Evolutionary conservation across 2,797 vertebrate species (phyloP), one percentile per base, ranked within the genome.

Genomic region (Neoniphon sammara): DNA sequence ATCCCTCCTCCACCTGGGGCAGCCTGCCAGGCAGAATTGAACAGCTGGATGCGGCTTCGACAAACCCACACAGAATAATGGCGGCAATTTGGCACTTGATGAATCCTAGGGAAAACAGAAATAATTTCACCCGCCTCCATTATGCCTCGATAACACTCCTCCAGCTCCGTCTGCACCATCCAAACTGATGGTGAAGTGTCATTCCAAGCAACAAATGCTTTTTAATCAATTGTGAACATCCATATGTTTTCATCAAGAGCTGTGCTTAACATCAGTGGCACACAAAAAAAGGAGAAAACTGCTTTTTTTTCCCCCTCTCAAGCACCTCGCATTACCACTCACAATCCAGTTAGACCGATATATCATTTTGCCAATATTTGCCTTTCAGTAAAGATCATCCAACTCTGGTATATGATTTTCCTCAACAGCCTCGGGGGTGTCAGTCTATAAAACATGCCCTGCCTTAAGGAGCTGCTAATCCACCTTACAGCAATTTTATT

Each of bases 81-180:
- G 80, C 66, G 55, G 77, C 77, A 91, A 91, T 91, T 88, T 92
- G 86, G 86, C 79, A 77, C 73, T 76, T 87, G 82, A 92, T 89
- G 83, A 90, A 80, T 85, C 85, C 66, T 23, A 56, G 74, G 27
- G 58, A 78, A 81, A 89, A 85, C 73, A 82, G 65, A 77, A 85
- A 81, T 70, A 44, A 80, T 85, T 88, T 70, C 84, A 75, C 58
- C 77, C 31, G 57, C 73, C 68, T 80, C 70, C 77, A 76, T 81
- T 73, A 80, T 49, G 65, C 53, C 55, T 74, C 62, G 42, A 58
- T 64, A 66, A 70, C 53, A 44, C 66, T 78, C 53, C 66, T 81
- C 69, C 68, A 70, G 55, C 78, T 77, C 47, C n/a, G 46, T 62
- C 44, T 30, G 62, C 42, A 55, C 60, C 34, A 75, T 60, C 59